Percentiles rank a stretch among this genome's conserved stretches.
These are phyloP conservation scores for Symphodus melops DNA, from an alignment of 2,113 vertebrate genomes.

Conservation along the genomic window DNA sequence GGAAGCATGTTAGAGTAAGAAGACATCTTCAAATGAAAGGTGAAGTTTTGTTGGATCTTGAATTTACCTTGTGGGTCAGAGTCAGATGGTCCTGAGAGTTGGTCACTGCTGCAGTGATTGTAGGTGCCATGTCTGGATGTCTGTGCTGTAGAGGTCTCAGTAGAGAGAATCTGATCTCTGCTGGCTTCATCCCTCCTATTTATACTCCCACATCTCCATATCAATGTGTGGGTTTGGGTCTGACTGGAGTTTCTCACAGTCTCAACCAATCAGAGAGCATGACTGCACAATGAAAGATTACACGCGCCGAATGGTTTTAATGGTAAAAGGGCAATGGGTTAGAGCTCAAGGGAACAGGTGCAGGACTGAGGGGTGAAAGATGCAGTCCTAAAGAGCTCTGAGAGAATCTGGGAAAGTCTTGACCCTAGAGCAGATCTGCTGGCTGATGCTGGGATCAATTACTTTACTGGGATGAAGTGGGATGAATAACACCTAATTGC, in stretches of 20 bases:
- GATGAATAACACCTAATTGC: neutral
- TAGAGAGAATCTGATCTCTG: constrained; percentile 55
- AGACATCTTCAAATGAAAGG: neutral
- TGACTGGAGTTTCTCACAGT: constrained; percentile 73
- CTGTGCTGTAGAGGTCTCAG: neutral
- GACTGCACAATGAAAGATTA: neutral
- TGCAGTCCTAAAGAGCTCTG: constrained; percentile 18
- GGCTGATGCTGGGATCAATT: neutral
- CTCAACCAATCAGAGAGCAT: constrained; percentile 60
- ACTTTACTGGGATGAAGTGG: constrained; percentile 6
- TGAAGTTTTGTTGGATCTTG: neutral
- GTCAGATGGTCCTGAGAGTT: constrained; percentile 38
- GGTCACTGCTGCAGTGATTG: constrained; percentile 60
- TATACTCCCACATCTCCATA: constrained; percentile 74
- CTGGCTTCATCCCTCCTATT: constrained; percentile 67
- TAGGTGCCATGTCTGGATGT: constrained; percentile 61
- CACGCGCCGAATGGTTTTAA: neutral
- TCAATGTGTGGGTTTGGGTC: constrained; percentile 73
- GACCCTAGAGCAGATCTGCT: constrained; percentile 39
- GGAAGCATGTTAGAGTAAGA: neutral
- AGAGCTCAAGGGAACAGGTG: constrained; percentile 63
- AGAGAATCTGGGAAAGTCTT: constrained; percentile 68
- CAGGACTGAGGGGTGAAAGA: constrained; percentile 27
- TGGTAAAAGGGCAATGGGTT: constrained; percentile 34
- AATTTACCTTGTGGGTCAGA: constrained; percentile 60